Evolutionary conservation across 2,797 vertebrate species (phyloP).

Genomic region (Emys orbicularis): DNA sequence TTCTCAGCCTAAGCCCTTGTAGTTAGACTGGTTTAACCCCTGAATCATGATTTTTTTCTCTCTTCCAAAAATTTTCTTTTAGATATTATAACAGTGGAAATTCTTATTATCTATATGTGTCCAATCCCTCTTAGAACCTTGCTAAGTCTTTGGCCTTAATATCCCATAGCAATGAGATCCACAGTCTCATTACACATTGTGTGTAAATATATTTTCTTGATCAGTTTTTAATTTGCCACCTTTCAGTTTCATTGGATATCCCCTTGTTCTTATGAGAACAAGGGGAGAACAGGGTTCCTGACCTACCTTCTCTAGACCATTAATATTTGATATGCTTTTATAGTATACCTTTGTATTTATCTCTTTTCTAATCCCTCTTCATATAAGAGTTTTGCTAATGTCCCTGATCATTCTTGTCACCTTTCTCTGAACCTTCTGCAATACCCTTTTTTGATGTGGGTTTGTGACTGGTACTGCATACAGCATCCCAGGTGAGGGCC

Average conservation of each 20-base stretch:
- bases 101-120: background rate
- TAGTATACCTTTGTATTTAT: background rate
- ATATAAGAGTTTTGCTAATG: background rate
- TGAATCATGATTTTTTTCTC: background rate
- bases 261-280: background rate
- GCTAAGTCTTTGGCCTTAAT: background rate
- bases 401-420: background rate
- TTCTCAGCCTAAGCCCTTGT: background rate
- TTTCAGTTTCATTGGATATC: background rate
- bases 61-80: background rate
- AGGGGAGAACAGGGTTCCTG: background rate
- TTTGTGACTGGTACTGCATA: no score
- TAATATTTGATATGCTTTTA: background rate
- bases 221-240: background rate
- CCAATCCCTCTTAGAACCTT: background rate
- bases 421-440: background rate
- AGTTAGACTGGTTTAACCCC: rapidly evolving
- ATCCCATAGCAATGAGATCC: background rate
- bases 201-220: background rate
- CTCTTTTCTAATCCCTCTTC: background rate
- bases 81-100: rapidly evolving
- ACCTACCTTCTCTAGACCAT: background rate
- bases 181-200: rapidly evolving
- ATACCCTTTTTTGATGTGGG: background rate
- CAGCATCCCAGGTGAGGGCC: background rate